These are phyloP conservation scores for Epinotia nisella DNA, from an alignment of 2,888 invertebrate species.

Conservation along the genomic window DNA sequence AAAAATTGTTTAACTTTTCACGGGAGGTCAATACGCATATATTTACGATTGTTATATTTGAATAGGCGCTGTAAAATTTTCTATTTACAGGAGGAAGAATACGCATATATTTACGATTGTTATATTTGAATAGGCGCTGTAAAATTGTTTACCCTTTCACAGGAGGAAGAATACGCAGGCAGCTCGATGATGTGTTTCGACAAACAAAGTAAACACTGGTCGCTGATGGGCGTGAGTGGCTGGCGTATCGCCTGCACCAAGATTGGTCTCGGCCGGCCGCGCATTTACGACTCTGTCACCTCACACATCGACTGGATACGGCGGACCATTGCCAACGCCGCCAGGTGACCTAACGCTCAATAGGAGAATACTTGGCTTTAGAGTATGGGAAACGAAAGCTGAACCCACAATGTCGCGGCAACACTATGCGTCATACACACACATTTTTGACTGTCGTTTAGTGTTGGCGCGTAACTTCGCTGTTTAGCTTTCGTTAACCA, in stretches of 20 bases:
- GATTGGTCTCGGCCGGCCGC: conserved; percentile 89
- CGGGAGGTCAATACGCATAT: too few species aligned
- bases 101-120: conserved; percentile 75
- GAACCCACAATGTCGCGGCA: not conserved
- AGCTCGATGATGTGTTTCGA: conserved; percentile 93
- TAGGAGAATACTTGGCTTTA: not conserved
- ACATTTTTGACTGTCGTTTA: not conserved
- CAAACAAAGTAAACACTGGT: conserved; percentile 90
- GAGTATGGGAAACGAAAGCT: not conserved
- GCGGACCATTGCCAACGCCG: conserved; percentile 87
- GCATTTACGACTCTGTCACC: conserved; percentile 92
- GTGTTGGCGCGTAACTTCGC: not conserved
- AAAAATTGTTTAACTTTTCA: conserved; percentile 46
- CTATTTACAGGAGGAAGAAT: conserved; percentile 90
- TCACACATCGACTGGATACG: conserved; percentile 94
- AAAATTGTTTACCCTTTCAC: conserved; percentile 48
- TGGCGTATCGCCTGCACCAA: conserved; percentile 95
- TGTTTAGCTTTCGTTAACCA: not conserved
- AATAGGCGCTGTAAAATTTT: not conserved
- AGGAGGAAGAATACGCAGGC: conserved; percentile 96
- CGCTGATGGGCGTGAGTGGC: conserved; percentile 91
- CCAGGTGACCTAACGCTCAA: conserved; percentile 70
- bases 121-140: not conserved
- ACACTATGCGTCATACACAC: not conserved
- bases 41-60: not conserved